Percentiles rank a stretch among this genome's conserved stretches.
Evolutionary conservation across 2,888 invertebrate species (phyloP).

Genomic region (Podabrus alpinus): DNA sequence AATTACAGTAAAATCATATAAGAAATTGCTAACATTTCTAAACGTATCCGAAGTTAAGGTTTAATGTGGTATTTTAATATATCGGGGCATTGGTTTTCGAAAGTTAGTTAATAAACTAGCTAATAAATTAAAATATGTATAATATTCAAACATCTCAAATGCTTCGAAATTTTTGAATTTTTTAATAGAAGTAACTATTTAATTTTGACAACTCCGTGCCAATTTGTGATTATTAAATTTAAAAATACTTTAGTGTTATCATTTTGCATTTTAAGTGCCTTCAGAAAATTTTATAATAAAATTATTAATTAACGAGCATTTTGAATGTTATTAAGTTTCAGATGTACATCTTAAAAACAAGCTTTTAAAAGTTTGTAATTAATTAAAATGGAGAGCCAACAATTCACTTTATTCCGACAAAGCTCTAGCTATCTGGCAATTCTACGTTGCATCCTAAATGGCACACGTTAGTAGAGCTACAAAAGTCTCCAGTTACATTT

Average conservation of each 20-base stretch:
- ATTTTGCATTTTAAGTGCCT: not conserved
- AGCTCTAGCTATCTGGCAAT: not conserved
- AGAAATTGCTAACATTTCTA: too few relatives aligned
- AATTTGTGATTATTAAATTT: not conserved
- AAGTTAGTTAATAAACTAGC: not conserved
- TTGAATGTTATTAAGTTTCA: not conserved
- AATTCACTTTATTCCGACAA: not conserved
- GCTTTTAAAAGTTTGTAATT: not conserved
- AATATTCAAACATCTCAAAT: not conserved
- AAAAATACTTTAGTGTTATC: not conserved
- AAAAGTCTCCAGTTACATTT: not conserved
- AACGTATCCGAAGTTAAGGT: not conserved
- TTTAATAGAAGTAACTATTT: not conserved
- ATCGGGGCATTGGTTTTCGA: not conserved
- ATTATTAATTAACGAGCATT: not conserved
- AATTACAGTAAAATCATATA: too few relatives aligned
- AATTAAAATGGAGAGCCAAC: not conserved
- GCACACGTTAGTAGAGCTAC: not conserved
- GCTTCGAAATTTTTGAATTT: not conserved
- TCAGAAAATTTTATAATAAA: not conserved
- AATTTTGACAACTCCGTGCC: not conserved
- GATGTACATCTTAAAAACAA: not conserved
- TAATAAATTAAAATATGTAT: not conserved
- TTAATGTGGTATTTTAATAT: not conserved
- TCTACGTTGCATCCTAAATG: not conserved